Conservation (phyloP, 2,888 invertebrate species). For the Apoderus coryli region DNA sequence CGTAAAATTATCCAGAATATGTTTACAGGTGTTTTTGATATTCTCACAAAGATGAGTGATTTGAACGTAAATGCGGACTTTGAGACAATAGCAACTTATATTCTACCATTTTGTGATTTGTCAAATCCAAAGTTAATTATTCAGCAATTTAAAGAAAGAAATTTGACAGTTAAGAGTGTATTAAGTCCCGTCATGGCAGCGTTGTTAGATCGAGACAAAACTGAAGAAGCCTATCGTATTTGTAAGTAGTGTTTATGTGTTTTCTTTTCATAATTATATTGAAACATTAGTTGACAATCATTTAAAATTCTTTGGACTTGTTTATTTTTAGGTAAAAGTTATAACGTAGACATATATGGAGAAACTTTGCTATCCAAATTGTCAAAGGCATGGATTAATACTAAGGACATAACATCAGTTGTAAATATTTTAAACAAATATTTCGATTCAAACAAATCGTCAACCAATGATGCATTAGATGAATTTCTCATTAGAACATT, state of each 20-base stretch:
- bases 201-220: slow-evolving; percentile 25
- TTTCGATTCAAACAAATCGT: slow-evolving; percentile 30
- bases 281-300: too few species aligned
- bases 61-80: slow-evolving; percentile 41
- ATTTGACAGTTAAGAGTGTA: slow-evolving; percentile 29
- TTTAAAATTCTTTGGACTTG: too few species aligned
- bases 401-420: slow-evolving; percentile 34
- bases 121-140: slow-evolving; percentile 36
- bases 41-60: slow-evolving; percentile 38
- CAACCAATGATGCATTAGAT: slow-evolving; percentile 39
- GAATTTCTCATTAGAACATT: slow-evolving; percentile 41
- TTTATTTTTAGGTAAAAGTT: slow-evolving; percentile 18
- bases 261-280: too few species aligned
- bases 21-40: slow-evolving; percentile 37
- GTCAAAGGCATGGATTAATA: slow-evolving; percentile 34
- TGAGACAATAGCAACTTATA: slow-evolving; percentile 40
- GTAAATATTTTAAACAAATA: slow-evolving; percentile 37
- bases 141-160: slow-evolving; percentile 36
- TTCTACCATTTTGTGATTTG: slow-evolving; percentile 40
- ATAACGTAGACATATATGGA: slow-evolving; percentile 37
- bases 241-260: slow-evolving; percentile 36
- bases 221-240: slow-evolving; percentile 33
- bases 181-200: slow-evolving; percentile 37
- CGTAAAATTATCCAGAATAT: slow-evolving; percentile 5
- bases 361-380: slow-evolving; percentile 36